phyloP scores from a whole-genome alignment of 2,113 vertebrate species.

The Cyprinodon tularosa region DNA sequence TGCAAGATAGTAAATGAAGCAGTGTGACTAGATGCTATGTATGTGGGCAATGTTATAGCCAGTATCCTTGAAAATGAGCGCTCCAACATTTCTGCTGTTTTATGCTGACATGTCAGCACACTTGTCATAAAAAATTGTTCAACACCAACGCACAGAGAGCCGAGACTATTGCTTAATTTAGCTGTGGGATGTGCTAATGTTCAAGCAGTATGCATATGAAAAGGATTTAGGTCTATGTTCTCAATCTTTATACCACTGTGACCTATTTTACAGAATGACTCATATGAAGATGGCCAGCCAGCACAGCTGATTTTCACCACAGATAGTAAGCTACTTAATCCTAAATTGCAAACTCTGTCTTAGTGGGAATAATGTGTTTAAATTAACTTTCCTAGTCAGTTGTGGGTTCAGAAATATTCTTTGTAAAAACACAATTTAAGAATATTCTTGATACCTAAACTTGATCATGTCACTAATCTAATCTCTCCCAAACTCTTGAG shows the following conservation, averaged over 20 bases:
- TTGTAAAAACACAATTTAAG: background rate
- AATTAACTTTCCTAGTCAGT: background rate
- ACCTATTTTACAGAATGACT: constrained; percentile 30
- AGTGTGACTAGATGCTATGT: no score
- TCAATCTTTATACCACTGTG: background rate
- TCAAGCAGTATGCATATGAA: constrained; percentile 3
- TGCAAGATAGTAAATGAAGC: no score
- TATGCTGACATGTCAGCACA: background rate
- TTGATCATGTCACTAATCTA: background rate
- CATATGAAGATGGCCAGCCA: constrained; percentile 5
- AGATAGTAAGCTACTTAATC: constrained; percentile 3
- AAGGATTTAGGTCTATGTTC: background rate
- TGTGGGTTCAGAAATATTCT: background rate
- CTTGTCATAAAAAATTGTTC: constrained; percentile 10
- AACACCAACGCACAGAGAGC: background rate
- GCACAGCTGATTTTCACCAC: constrained; percentile 16
- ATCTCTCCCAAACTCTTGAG: no score
- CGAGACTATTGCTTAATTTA: background rate
- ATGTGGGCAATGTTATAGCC: background rate
- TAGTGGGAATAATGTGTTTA: background rate
- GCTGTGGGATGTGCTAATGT: background rate
- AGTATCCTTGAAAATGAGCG: background rate
- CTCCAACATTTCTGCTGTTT: background rate
- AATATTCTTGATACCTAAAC: background rate
- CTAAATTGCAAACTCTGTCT: background rate